Evolutionary conservation across 2,113 vertebrate genomes (phyloP).

Genomic region (Prochilodus magdalenae): DNA sequence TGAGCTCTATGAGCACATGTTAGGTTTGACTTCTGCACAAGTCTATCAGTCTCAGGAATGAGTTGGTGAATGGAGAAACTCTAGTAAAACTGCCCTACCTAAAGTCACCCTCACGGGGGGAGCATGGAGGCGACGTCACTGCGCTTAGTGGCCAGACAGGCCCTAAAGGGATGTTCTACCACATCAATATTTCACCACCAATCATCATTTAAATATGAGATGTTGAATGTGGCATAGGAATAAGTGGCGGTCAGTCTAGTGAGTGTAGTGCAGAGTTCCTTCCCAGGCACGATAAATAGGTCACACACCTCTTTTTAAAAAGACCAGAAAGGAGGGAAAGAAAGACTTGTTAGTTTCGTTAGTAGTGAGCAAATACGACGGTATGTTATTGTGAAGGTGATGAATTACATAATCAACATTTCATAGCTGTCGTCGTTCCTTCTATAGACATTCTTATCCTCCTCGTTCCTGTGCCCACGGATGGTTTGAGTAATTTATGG

Average conservation of each 20-base stretch:
- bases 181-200: slow-evolving; percentile 49
- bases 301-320: slow-evolving; percentile 39
- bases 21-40: no score
- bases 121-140: slow-evolving; percentile 11
- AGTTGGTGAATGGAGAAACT: neutral
- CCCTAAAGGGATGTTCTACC: slow-evolving; percentile 32
- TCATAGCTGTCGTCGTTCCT: neutral
- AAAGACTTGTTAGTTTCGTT: neutral
- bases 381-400: neutral
- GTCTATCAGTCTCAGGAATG: neutral
- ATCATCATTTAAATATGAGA: slow-evolving; percentile 54
- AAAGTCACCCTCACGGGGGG: slow-evolving; percentile 32
- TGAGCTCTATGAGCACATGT: no score
- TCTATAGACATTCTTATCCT: no score
- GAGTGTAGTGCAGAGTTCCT: slow-evolving; percentile 16
- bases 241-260: slow-evolving; percentile 37
- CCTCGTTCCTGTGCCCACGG: no score
- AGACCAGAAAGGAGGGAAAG: neutral
- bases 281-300: slow-evolving; percentile 46
- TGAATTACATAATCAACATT: neutral
- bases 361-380: no score
- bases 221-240: slow-evolving; percentile 43
- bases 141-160: slow-evolving; percentile 33
- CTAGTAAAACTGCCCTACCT: slow-evolving; percentile 21
- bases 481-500: no score